Evolutionary conservation across 2,797 vertebrate genomes (phyloP), one percentile per base, ranked within the genome.

Genomic region (Alosa sapidissima): DNA sequence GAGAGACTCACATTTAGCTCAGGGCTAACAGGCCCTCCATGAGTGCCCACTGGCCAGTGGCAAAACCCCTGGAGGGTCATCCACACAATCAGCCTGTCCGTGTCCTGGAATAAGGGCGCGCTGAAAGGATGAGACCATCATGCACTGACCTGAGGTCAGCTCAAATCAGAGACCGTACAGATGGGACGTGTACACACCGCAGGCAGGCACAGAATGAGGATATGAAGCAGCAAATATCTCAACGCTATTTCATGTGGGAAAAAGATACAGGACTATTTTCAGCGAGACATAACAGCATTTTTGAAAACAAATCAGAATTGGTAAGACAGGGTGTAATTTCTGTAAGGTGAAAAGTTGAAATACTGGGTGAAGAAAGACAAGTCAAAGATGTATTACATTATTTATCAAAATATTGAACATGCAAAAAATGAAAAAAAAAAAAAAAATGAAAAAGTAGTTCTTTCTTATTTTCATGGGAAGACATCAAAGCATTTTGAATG

Each of bases 111-210:
- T 86, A 90, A 87, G 91, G 89, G 93, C 86, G 85, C 82, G 88
- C 88, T 92, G 92, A 94, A 91, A 88, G 89, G 88, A 91, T 89
- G 90, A 92, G 93, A 94, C 90, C 90, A 94, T 95, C 93, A 92
- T 84, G 86, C 88, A 81, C 86, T 93, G 92, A 90, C 91, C 92
- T 92, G 91, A 93, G 92, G 90, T 93, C 93, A 91, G 90, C 85
- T 84, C 90, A 92, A 90, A 92, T 93, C 91, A 91, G 85, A 89
- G 89, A 89, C 88, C 86, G 87, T 92, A 90, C 92, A 90, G 90
- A 91, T 91, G 90, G 89, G 91, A 88, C 85, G 81, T 88, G 90
- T 88, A 88, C 16, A 55, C 16, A 55, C 54, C 16, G 54, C 51
- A 90, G 90, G 86, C 90, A 91, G 91, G 89, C 85, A 88, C 33